Percentiles rank a stretch among this genome's conserved stretches.
phyloP scores from a whole-genome alignment of 2,888 invertebrate genomes.

The Hypomecis atomaria region DNA sequence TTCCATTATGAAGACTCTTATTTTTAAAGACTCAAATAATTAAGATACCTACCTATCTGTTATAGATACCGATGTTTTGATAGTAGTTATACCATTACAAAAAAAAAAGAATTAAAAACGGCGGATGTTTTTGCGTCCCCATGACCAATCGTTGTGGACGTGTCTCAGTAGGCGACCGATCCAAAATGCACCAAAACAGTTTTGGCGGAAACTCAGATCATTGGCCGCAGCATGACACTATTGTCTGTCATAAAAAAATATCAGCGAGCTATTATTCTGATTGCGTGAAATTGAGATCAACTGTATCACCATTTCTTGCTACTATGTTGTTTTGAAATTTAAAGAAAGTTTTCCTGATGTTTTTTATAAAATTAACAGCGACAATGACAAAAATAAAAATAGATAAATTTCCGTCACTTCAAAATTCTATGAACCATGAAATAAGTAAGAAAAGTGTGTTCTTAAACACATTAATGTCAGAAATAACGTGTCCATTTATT shows the following conservation, averaged over 20 bases:
- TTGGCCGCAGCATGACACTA: constrained; percentile 48
- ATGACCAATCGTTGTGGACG: constrained; percentile 68
- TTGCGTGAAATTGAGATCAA: constrained; percentile 25
- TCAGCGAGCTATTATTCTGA: constrained; percentile 21
- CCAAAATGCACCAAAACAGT: constrained; percentile 3
- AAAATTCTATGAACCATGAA: no score
- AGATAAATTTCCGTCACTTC: no score
- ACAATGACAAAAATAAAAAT: no score
- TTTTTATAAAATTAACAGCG: not conserved
- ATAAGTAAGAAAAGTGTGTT: no score
- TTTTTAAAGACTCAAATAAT: not conserved
- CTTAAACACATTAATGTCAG: no score
- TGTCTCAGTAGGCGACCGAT: constrained; percentile 51
- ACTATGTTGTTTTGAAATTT: not conserved
- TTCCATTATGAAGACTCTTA: no score
- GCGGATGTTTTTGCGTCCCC: constrained; percentile 54
- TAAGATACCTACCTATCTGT: not conserved
- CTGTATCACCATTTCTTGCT: constrained; percentile 10
- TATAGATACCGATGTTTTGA: constrained; percentile 3
- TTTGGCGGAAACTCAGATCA: constrained; percentile 43
- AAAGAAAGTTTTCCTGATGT: not conserved
- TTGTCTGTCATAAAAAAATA: constrained; percentile 38
- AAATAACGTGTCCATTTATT: no score
- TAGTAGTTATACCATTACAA: constrained; percentile 33
- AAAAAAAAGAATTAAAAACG: constrained; percentile 57